Percentiles rank a stretch among this genome's conserved stretches.
Evolutionary conservation across 2,888 invertebrate genomes (phyloP).

Genomic region (Hirtodrosophila confusa): DNA sequence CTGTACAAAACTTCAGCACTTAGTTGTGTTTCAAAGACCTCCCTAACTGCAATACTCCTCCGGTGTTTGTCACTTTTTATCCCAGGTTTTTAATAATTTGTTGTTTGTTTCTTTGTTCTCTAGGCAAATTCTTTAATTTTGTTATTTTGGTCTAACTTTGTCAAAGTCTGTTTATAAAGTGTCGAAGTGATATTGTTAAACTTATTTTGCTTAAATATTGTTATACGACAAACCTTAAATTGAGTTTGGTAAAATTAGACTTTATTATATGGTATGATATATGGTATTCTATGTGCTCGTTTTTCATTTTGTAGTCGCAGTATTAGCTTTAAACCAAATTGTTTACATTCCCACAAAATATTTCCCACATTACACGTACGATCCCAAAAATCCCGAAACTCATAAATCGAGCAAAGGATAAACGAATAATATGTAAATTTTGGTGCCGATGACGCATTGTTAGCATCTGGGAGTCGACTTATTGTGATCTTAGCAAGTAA

Average conservation of each 20-base stretch:
- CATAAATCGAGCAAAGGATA: conserved; percentile 20
- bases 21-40: background rate
- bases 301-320: conserved; percentile 41
- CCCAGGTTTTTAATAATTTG: conserved; percentile 1
- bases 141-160: background rate
- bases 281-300: conserved; percentile 23
- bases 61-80: background rate
- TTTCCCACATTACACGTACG: conserved; percentile 11
- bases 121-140: conserved; percentile 28
- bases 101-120: conserved; percentile 22
- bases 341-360: conserved; percentile 15
- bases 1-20: conserved; percentile 20
- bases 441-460: conserved; percentile 45
- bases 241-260: no score
- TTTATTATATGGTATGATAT: background rate
- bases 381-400: background rate
- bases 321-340: conserved; percentile 72
- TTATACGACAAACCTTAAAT: no score
- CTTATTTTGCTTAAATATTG: no score
- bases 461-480: conserved; percentile 56
- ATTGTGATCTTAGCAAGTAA: conserved; percentile 67
- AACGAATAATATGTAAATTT: conserved; percentile 12
- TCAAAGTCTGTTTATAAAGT: no score
- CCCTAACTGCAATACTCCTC: background rate
- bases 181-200: no score